A percentile compares a stretch with the other conserved stretches of the same genome.
Conservation (phyloP, 2,888 invertebrate genomes). For the Calliphora vomitoria region DNA sequence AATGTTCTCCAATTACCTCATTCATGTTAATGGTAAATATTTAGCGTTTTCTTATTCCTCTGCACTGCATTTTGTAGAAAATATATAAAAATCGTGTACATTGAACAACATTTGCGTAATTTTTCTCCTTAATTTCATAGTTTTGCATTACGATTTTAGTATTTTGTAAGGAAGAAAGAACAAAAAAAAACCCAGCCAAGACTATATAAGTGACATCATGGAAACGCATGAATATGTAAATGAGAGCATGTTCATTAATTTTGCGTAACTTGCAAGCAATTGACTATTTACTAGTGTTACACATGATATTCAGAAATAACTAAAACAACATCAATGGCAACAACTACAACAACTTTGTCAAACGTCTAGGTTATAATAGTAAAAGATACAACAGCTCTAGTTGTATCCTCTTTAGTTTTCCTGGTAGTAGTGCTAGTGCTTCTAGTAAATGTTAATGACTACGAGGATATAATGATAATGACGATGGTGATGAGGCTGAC, state of each 20-base stretch:
- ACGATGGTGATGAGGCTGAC: background rate
- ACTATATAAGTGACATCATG: constrained; percentile 30
- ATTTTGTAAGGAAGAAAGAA: constrained; percentile 23
- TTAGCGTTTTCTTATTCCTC: background rate
- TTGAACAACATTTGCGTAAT: constrained; percentile 40
- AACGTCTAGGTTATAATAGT: background rate
- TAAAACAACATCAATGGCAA: constrained; percentile 15
- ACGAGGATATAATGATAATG: constrained; percentile 43
- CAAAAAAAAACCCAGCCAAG: background rate
- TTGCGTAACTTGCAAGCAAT: constrained; percentile 73
- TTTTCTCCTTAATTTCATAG: constrained; percentile 35
- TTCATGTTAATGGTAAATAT: constrained; percentile 55
- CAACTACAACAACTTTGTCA: background rate
- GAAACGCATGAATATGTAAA: constrained; percentile 73
- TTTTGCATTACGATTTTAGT: constrained; percentile 33
- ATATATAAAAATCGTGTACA: constrained; percentile 35
- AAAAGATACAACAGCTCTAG: background rate
- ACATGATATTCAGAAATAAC: constrained; percentile 60
- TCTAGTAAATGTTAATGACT: constrained; percentile 58
- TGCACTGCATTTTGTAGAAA: background rate
- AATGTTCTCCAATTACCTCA: constrained; percentile 61
- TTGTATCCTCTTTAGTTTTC: constrained; percentile 72
- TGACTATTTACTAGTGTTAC: constrained; percentile 73
- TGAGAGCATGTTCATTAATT: constrained; percentile 74
- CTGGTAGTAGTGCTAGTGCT: constrained; percentile 70